These are phyloP conservation scores for Sebastes elongatus DNA, from an alignment of 2,797 vertebrate species.

Conservation along the genomic window DNA sequence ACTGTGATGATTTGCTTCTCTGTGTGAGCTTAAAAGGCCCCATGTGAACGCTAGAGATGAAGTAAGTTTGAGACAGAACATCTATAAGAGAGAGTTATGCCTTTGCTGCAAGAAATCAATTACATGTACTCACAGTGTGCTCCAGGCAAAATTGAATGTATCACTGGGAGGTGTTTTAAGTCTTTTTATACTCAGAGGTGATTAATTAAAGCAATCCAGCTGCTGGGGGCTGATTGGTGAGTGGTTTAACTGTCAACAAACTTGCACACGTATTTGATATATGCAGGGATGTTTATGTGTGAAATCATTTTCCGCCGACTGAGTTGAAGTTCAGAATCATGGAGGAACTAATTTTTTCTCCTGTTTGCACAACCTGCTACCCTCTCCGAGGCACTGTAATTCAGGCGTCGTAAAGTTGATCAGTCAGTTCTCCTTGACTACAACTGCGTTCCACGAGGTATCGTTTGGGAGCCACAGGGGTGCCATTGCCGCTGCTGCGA, in stretches of 20 bases:
- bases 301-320: not conserved
- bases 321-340: not conserved
- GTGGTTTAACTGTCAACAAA: constrained; percentile 36
- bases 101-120: constrained; percentile 56
- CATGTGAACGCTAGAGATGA: constrained; percentile 45
- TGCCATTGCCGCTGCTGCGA: not conserved
- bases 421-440: not conserved
- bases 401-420: constrained; percentile 11
- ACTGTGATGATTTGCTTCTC: constrained; percentile 50
- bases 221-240: constrained; percentile 41
- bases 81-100: constrained; percentile 55
- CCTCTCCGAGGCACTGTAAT: not conserved
- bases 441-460: not conserved
- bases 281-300: not conserved
- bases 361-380: not conserved
- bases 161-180: constrained; percentile 51
- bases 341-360: not conserved
- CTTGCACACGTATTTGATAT: constrained; percentile 19
- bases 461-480: not conserved
- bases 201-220: constrained; percentile 49
- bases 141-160: constrained; percentile 50
- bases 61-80: constrained; percentile 43
- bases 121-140: constrained; percentile 32
- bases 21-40: constrained; percentile 46
- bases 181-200: constrained; percentile 46